phyloP scores from a whole-genome alignment of 1,140 invertebrate species.

The Aphis craccivora region DNA sequence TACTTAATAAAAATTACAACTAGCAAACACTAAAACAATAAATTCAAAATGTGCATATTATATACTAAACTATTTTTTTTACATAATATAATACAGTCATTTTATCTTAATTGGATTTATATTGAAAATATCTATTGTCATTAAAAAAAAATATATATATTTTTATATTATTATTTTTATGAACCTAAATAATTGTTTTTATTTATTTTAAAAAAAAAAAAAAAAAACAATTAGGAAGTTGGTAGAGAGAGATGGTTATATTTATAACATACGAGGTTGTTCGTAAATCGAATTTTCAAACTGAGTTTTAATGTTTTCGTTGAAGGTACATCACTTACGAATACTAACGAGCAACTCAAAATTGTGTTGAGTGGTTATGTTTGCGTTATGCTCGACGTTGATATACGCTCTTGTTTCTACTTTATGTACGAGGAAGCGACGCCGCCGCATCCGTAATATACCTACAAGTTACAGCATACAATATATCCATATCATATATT shows the following conservation, averaged over 20 bases:
- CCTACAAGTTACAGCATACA: background rate
- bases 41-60: too few species aligned
- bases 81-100: too few species aligned
- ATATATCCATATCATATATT: background rate
- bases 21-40: too few species aligned
- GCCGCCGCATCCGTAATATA: background rate
- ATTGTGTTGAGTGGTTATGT: background rate
- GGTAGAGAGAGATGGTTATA: background rate
- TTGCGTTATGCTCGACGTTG: background rate
- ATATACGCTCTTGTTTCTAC: background rate
- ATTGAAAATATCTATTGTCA: too few species aligned
- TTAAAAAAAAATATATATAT: too few species aligned
- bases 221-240: too few species aligned
- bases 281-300: conserved; percentile 18
- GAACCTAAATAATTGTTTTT: too few species aligned
- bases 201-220: too few species aligned
- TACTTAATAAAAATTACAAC: too few species aligned
- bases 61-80: too few species aligned
- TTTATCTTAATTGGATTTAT: too few species aligned
- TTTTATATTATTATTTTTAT: too few species aligned
- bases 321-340: background rate
- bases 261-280: background rate
- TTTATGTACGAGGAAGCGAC: background rate
- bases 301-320: background rate
- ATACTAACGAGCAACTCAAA: background rate